Evolutionary conservation across 2,113 vertebrate species (phyloP).

Genomic region (Romanogobio albipinnatus): DNA sequence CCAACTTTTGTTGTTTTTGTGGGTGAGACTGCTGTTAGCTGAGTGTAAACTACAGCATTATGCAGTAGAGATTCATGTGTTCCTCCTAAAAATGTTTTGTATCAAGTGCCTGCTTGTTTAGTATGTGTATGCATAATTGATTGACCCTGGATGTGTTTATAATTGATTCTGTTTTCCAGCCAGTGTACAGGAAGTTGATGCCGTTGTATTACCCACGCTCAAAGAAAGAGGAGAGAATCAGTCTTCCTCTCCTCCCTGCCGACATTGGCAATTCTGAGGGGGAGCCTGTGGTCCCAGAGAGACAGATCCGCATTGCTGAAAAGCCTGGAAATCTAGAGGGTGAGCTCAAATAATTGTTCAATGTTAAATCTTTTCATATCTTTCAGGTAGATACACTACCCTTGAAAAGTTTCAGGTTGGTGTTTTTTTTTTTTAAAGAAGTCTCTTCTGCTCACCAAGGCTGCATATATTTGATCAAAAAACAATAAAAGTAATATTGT

Average conservation of each 20-base stretch:
- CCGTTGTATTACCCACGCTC: slow-evolving; percentile 95
- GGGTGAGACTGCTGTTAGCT: background rate
- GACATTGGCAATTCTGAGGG: slow-evolving; percentile 97
- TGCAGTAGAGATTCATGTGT: background rate
- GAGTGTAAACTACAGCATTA: background rate
- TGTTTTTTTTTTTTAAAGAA: background rate
- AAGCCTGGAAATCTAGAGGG: slow-evolving; percentile 89
- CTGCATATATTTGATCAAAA: no score
- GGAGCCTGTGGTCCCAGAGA: slow-evolving; percentile 91
- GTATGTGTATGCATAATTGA: background rate
- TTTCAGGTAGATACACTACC: background rate
- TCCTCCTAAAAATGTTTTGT: background rate
- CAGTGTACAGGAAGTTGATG: slow-evolving; percentile 86
- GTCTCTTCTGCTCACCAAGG: no score
- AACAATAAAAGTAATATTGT: no score
- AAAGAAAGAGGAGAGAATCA: slow-evolving; percentile 81
- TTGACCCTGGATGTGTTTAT: background rate
- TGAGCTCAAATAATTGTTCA: slow-evolving; percentile 62
- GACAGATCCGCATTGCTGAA: slow-evolving; percentile 94
- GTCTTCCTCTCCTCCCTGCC: slow-evolving; percentile 84
- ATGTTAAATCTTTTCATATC: background rate
- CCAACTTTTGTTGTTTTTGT: slow-evolving; percentile 2
- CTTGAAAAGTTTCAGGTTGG: background rate
- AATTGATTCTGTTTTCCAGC: slow-evolving; percentile 68
- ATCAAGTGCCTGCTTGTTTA: background rate